Evolutionary conservation across 2,113 vertebrate genomes (phyloP), one percentile per base, ranked within the genome.

Genomic region (Petroica traversi): DNA sequence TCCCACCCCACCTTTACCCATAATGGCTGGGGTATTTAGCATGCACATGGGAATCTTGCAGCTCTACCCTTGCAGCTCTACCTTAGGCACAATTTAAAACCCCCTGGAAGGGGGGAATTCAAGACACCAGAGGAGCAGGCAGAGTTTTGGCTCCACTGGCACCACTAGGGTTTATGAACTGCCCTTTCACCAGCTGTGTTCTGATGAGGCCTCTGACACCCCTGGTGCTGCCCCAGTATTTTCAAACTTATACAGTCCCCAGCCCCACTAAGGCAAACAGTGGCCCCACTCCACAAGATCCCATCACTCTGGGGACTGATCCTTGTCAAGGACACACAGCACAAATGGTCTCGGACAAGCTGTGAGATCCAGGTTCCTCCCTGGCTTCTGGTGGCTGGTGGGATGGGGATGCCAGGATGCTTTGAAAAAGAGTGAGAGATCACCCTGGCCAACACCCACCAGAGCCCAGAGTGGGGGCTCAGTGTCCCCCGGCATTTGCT

Each of bases 401-500:
- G 86, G 48, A 43, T 4, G 1, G 24, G 2, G 2, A 61, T 66
- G 41, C 41, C 59, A 19, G 31, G 15, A 24, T 0, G 0, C 66
- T 49, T 48, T 18, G 43, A 14, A 66, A 74, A 55, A 48, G 41
- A 54, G n/a, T 0, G 0, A 64, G 76, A 72, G 36, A 34, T 64
- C 4, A 2, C 8, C 40, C 61, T 66, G 67, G 54, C 62, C 63
- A 49, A 2, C 1, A 1, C 40, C 73, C 88, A 38, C 46, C 26
- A n/a, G 49, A 46, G 48, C 28, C 48, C 3, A 0, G 36, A 67
- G 16, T 1, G 5, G 2, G 18, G 51, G 84, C 51, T 86, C 38
- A 0, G 41, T 2, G 31, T 71, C 10, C 3, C 52, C 29, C 45
- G 75, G 71, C 62, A 29, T 38, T 43, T 46, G 55, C 74, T 58